Conservation (phyloP, 2,113 vertebrate genomes). For the Cariama cristata region DNA sequence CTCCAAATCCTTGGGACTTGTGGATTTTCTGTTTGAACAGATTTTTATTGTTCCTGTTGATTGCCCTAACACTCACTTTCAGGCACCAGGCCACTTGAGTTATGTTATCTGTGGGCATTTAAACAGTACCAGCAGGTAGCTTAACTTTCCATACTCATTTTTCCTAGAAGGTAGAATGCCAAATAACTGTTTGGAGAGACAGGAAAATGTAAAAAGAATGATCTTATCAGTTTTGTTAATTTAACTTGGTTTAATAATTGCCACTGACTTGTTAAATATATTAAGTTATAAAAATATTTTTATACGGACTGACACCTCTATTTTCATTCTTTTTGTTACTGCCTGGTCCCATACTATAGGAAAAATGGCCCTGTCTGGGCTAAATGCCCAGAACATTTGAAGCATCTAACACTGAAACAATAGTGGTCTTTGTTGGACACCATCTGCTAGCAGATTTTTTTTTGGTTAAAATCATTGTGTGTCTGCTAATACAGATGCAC, state of each 20-base stretch:
- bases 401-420: slow-evolving; percentile 83
- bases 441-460: slow-evolving; percentile 77
- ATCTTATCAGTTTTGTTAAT: slow-evolving; percentile 71
- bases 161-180: slow-evolving; percentile 12
- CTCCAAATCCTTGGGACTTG: slow-evolving; percentile 61
- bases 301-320: slow-evolving; percentile 76
- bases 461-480: slow-evolving; percentile 20
- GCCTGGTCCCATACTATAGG: slow-evolving; percentile 81
- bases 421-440: slow-evolving; percentile 83
- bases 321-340: slow-evolving; percentile 78
- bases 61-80: slow-evolving; percentile 50
- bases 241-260: slow-evolving; percentile 70
- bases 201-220: slow-evolving; percentile 26
- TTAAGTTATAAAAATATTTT: slow-evolving; percentile 81
- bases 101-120: slow-evolving; percentile 67
- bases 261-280: slow-evolving; percentile 76
- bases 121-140: slow-evolving; percentile 63
- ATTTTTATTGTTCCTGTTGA: slow-evolving; percentile 67
- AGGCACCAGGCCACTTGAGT: slow-evolving; percentile 48
- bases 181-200: slow-evolving; percentile 34
- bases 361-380: slow-evolving; percentile 83
- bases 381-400: slow-evolving; percentile 81
- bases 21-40: slow-evolving; percentile 61
- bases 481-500: slow-evolving; percentile 57
- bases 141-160: slow-evolving; percentile 51